Base-by-base conservation (phyloP, 2,888 invertebrate species). In the Rhodophaea formosa region DNA sequence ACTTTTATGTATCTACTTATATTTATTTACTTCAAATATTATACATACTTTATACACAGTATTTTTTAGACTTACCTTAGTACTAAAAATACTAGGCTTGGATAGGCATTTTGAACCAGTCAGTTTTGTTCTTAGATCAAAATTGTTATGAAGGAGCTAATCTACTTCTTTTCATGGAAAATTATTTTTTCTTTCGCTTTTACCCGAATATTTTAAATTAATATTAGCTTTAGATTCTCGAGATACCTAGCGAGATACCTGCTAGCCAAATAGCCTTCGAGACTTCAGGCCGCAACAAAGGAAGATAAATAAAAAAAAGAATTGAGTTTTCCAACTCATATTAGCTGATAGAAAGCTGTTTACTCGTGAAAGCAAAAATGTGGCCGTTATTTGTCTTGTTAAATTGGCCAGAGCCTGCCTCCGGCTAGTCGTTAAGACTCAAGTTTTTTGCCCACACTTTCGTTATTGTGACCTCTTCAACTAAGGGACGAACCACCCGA, bases 371-470 rank as follows among this genome's bases (percentile, higher is more conserved):
- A 53, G 52, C 46, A 57, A 43, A 57, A 44, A 47, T 56, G 43
- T 42, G n/a, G 39, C 29, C 39, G 42, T 23, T 43, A 45, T 54
- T 53, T 61, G 49, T 35, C 29, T 39, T 45, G 39, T 45, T 52
- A 57, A 57, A 57, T 60, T 60, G 46, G 51, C 42, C 44, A 32
- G 10, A 29, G 15, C 39, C 47, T 7, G 47, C 47, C 42, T 12
- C 17, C 8, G 42, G 53, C 53, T n/a, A 14, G 14, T 45, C 54
- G 45, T 54, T 45, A 54, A 30, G 10, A n/a, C 17, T 42, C 53
- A 17, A n/a, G 8, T 42, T 53, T 12, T 47, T n/a, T 12, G 14
- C n/a, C 47, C 14, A 14, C 47, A 47, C 30, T 29, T 29, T 17
- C 29, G n/a, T n/a, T 30, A 1, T 23, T 46, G 23, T 46, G 46